Percentiles rank a stretch among this genome's conserved stretches.
Conservation (phyloP, 92 coral and sea anemone genomes). For the Muricea muricata region DNA sequence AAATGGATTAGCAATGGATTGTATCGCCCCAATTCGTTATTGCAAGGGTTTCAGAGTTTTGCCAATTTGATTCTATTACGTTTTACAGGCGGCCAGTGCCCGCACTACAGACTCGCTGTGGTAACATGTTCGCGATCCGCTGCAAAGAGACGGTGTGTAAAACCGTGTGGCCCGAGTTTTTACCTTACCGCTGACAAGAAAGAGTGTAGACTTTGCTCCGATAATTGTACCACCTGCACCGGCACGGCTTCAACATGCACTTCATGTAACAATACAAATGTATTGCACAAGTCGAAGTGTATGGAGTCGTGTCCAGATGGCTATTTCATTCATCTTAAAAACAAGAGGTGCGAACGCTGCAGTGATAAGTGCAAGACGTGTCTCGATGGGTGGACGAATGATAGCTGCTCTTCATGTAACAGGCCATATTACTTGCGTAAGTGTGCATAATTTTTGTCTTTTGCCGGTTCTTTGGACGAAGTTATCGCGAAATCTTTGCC, state of each 20-base stretch:
- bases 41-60: no score
- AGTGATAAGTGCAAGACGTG: constrained; percentile 79
- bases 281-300: constrained; percentile 46
- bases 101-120: background rate
- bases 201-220: background rate
- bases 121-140: background rate
- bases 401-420: constrained; percentile 9
- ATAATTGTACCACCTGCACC: background rate
- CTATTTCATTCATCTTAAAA: constrained; percentile 70
- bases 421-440: constrained; percentile 26
- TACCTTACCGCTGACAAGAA: background rate
- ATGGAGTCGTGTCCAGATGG: constrained; percentile 75
- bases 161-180: background rate
- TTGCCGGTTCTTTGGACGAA: no score
- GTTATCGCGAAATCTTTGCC: no score
- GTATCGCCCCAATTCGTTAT: no score
- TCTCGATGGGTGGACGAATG: constrained; percentile 55
- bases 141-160: background rate
- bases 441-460: no score
- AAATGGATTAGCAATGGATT: no score
- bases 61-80: no score
- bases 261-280: background rate
- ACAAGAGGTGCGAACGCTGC: constrained; percentile 71
- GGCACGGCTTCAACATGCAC: background rate
- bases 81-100: no score